These are phyloP conservation scores for Drosophila willistoni DNA, from an alignment of 1,140 invertebrate species.

Conservation along the genomic window DNA sequence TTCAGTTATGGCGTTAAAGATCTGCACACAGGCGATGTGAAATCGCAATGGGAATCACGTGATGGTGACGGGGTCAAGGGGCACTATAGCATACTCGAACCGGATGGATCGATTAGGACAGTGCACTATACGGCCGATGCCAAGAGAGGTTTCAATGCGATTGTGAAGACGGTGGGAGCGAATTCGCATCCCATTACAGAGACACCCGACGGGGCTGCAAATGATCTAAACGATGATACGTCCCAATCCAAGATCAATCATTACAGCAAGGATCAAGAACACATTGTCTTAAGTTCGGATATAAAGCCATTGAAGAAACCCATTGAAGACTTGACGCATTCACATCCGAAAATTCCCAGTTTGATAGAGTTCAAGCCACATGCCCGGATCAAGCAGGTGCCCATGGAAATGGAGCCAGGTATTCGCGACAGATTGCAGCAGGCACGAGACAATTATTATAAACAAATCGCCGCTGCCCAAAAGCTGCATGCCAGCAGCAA, in stretches of 20 bases:
- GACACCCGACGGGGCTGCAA: constrained; percentile 58
- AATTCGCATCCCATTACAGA: constrained; percentile 84
- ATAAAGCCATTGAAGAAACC: constrained; percentile 74
- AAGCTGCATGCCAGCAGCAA: constrained; percentile 37
- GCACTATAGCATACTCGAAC: constrained; percentile 87
- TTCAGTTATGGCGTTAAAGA: constrained; percentile 89
- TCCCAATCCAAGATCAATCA: constrained; percentile 83
- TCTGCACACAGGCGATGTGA: constrained; percentile 87
- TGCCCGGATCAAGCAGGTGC: constrained; percentile 77
- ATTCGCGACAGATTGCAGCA: constrained; percentile 65
- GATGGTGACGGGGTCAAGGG: constrained; percentile 86
- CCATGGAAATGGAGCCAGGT: constrained; percentile 77
- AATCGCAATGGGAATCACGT: constrained; percentile 86
- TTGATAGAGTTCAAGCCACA: constrained; percentile 79
- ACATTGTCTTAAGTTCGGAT: constrained; percentile 81
- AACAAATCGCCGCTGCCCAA: constrained; percentile 66
- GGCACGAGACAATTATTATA: constrained; percentile 74
- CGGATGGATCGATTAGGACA: constrained; percentile 86
- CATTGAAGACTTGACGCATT: constrained; percentile 75
- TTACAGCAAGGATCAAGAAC: constrained; percentile 82
- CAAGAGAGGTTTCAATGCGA: constrained; percentile 87
- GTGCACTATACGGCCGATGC: constrained; percentile 87
- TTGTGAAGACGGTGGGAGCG: constrained; percentile 86
- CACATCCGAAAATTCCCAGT: constrained; percentile 77
- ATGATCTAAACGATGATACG: constrained; percentile 62